Evolutionary conservation across 2,888 invertebrate species (phyloP), one percentile per base, ranked within the genome.

Genomic region (Acanthoscelides obtectus): DNA sequence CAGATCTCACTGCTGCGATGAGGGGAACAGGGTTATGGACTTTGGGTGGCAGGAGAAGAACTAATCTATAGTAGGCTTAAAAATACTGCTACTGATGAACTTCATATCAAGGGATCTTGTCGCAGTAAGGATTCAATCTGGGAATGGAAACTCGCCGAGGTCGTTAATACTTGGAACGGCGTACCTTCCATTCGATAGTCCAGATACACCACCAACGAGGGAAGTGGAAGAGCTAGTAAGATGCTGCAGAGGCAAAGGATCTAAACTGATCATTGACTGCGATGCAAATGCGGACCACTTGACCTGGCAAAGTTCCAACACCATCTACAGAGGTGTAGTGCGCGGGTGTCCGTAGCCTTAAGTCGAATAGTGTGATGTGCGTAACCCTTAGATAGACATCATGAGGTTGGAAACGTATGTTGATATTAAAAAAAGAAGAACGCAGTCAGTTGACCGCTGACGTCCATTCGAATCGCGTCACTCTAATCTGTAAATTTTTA

Each of bases 131-230:
- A n/a, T 68, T 20, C 20, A 68, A 65, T 21, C 25, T 45, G 63
- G 19, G 6, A 45, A 45, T 20, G 21, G 66, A 22, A 64, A n/a
- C 17, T 22, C n/a, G 22, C 2, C 22, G 70, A 70, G 22, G 22
- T 20, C 22, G 25, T 8, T 70, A 65, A 22, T 70, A 25, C n/a
- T 70, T 6, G 21, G n/a, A 21, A 21, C 66, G 6, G 67, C 67
- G 4, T 67, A 67, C 22, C n/a, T 67, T 27, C 71, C 68, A 22
- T 71, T 65, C 20, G 71, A 71, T 65, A 21, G 68, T 22, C 68
- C 68, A n/a, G 65, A 68, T 19, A 67, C 20, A n/a, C 70, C 70
- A 67, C 70, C 70, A 45, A 70, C 67, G 63, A 65, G 21, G 25
- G 66, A 64, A 68, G 17, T 71, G 19, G 71, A 71, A 25, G 64